A percentile compares a stretch with the other conserved stretches of the same genome.
phyloP scores from a whole-genome alignment of 2,113 vertebrate species.

The Tyto alba region DNA sequence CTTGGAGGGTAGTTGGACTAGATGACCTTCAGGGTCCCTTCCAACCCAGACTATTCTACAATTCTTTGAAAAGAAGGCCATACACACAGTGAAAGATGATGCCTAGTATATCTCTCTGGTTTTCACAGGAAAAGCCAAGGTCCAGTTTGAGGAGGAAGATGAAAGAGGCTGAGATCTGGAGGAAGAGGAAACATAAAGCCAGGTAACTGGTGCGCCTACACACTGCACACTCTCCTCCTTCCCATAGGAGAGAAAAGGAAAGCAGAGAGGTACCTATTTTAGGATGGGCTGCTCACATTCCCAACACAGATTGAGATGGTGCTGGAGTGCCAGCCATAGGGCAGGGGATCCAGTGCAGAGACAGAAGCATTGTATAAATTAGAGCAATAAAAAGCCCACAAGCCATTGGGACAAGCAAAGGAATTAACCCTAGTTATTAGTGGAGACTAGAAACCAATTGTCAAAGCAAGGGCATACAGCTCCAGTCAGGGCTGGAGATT shows the following conservation, averaged over 20 bases:
- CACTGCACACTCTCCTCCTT: rapidly evolving
- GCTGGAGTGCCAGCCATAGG: not conserved
- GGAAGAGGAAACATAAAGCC: not conserved
- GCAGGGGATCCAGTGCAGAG: not conserved
- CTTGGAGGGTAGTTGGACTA: rapidly evolving
- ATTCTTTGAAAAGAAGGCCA: not conserved
- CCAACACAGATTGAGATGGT: not conserved
- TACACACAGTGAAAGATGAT: not conserved
- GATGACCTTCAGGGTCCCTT: not conserved
- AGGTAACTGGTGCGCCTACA: rapidly evolving
- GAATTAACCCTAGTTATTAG: slow-evolving; percentile 47
- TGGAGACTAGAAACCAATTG: slow-evolving; percentile 35
- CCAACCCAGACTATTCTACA: not conserved
- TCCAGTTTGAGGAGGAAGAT: not conserved
- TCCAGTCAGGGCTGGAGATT: not conserved
- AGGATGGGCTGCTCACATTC: not conserved
- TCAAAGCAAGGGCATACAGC: slow-evolving; percentile 34
- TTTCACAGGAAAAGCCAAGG: not conserved
- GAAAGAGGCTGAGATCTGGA: not conserved
- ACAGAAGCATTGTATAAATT: not conserved
- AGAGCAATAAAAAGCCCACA: slow-evolving; percentile 19
- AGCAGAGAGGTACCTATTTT: not conserved
- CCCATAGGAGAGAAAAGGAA: not conserved
- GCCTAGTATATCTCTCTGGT: too few species aligned
- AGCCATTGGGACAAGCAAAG: not conserved